Conservation (phyloP, 2,888 invertebrate genomes). For the Aphrophora alni region DNA sequence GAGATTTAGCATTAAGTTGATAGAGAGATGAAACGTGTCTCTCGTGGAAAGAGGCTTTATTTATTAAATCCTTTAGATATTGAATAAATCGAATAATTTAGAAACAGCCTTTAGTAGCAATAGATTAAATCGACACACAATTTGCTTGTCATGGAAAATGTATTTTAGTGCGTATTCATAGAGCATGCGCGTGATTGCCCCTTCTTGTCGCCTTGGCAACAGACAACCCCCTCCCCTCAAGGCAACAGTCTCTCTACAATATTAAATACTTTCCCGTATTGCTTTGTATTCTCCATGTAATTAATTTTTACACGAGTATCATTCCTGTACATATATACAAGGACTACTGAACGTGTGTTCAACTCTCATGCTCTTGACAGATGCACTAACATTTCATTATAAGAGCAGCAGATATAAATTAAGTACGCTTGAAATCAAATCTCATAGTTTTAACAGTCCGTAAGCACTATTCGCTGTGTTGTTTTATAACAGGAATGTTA, state of each 20-base stretch:
- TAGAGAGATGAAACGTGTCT: background rate
- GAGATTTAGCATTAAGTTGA: background rate
- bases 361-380: background rate
- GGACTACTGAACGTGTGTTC: background rate
- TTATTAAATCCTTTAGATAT: background rate
- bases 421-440: background rate
- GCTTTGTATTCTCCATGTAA: background rate
- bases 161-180: background rate
- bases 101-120: background rate
- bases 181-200: conserved; percentile 1
- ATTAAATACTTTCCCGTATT: conserved; percentile 2
- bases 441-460: background rate
- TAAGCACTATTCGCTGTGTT: background rate
- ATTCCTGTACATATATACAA: background rate
- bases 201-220: conserved; percentile 3
- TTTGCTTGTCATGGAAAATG: conserved; percentile 6
- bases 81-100: background rate
- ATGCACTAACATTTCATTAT: background rate
- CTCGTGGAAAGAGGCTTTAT: background rate
- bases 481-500: background rate
- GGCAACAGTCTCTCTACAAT: conserved; percentile 9
- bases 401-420: background rate
- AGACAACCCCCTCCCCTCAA: background rate
- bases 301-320: conserved; percentile 9
- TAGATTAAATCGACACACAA: conserved; percentile 9